These are phyloP conservation scores for Pipistrellus pipistrellus DNA, from an alignment of 2,797 vertebrate genomes.

Conservation along the genomic window DNA sequence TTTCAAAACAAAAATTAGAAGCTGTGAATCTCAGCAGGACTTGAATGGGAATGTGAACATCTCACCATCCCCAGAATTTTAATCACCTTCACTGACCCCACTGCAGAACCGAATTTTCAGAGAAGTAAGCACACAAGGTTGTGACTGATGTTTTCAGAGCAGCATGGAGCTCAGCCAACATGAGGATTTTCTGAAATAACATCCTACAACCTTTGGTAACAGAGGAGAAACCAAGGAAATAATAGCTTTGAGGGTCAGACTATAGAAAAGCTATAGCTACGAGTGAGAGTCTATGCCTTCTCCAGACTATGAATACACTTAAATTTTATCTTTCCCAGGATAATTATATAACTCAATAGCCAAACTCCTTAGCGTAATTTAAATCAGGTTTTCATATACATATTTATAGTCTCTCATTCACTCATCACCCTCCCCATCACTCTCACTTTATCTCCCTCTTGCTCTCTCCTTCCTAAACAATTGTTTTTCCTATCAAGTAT, in stretches of 20 bases:
- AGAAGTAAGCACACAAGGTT: neutral
- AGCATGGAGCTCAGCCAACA: neutral
- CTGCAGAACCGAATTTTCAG: neutral
- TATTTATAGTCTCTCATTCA: neutral
- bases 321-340: neutral
- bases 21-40: neutral
- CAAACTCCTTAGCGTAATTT: neutral
- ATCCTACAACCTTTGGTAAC: neutral
- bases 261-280: neutral
- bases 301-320: neutral
- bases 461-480: neutral
- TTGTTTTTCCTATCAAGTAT: neutral
- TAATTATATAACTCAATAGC: neutral
- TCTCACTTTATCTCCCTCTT: neutral
- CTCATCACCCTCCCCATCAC: neutral
- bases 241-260: neutral
- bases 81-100: neutral
- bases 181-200: neutral
- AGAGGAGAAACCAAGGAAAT: neutral
- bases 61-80: neutral
- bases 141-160: neutral
- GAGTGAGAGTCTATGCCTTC: neutral
- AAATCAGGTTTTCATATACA: neutral
- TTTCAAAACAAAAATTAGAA: constrained; percentile 40
- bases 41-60: neutral